Evolutionary conservation across 2,113 vertebrate genomes (phyloP), one percentile per base, ranked within the genome.

Genomic region (Nannobrachium achirus): DNA sequence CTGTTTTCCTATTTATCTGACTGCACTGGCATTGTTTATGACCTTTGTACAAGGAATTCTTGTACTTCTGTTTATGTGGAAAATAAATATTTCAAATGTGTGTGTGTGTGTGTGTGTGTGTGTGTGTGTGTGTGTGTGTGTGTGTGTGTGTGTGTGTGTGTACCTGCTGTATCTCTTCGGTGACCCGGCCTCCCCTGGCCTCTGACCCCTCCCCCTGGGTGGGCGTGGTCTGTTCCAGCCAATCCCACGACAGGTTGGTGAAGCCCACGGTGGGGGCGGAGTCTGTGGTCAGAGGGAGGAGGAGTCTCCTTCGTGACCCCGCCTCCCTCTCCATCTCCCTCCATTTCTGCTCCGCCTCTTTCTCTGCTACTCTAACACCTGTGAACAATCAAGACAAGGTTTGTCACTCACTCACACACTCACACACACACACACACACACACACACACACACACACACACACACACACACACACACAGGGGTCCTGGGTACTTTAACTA

Each of bases 161-260:
- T 64, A 90, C 91, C 89, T 91, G 90, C 42, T 69, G 68, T 0
- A 60, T 53, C 50, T 87, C 82, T 38, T 85, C 84, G 0, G 83
- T 67, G 2, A 71, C 69, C 0, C 73, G 77, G 0, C 75, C 78
- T 13, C 76, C 81, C 16, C 66, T 76, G 76, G 86, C 72, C 79
- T 89, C 82, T 19, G 78, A 73, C 63, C 53, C 66, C 19, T 66
- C 56, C 15, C 58, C 55, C 10, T 75, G 69, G 16, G 61, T 65
- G 6, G 66, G n/a, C 0, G 60, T 69, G 53, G 76, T 76, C 41
- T 46, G 75, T 0, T 69, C 72, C 20, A 74, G 56, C 71, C 76
- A 73, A 25, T 84, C 70, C 87, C 85, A 84, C 44, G 78, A 46
- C 1, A 67, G 50, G 48, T 84, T 57, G 0, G 85, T 85, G 65